Percentiles rank a stretch among this genome's conserved stretches.
phyloP scores from a whole-genome alignment of 2,113 vertebrate species.

The Lutjanus erythropterus region DNA sequence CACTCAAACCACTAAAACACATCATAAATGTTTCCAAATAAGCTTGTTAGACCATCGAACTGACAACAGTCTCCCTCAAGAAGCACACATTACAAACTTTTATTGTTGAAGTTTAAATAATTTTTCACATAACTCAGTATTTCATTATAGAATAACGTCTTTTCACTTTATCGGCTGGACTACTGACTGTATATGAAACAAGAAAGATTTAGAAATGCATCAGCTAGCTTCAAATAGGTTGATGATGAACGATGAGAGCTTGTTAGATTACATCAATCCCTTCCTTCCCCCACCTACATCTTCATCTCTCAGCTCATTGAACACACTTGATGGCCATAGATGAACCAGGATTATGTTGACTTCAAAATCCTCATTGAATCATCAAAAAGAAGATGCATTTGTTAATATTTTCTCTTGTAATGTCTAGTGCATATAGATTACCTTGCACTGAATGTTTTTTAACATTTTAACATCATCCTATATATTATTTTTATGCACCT shows the following conservation, averaged over 20 bases:
- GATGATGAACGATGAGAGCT: constrained; percentile 21
- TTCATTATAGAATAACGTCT: too few species aligned
- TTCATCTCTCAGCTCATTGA: constrained; percentile 50
- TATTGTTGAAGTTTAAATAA: too few species aligned
- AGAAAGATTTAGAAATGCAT: too few species aligned
- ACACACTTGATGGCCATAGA: constrained; percentile 39
- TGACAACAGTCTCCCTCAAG: too few species aligned
- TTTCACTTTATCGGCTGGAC: too few species aligned
- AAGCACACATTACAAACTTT: too few species aligned
- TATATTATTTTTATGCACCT: not conserved
- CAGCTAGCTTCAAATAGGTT: too few species aligned
- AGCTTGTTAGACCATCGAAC: too few species aligned
- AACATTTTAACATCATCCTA: not conserved
- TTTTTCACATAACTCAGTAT: too few species aligned
- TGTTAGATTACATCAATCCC: constrained; percentile 16
- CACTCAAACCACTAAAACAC: too few species aligned
- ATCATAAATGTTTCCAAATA: too few species aligned
- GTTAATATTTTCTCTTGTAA: constrained; percentile 22
- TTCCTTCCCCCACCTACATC: constrained; percentile 11
- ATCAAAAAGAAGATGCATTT: constrained; percentile 29
- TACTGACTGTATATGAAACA: too few species aligned
- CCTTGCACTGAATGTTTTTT: not conserved
- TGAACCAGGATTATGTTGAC: constrained; percentile 52
- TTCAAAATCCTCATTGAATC: constrained; percentile 46
- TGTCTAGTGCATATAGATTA: not conserved